Evolutionary conservation across 2,113 vertebrate species (phyloP).

Genomic region (Neoarius graeffei): DNA sequence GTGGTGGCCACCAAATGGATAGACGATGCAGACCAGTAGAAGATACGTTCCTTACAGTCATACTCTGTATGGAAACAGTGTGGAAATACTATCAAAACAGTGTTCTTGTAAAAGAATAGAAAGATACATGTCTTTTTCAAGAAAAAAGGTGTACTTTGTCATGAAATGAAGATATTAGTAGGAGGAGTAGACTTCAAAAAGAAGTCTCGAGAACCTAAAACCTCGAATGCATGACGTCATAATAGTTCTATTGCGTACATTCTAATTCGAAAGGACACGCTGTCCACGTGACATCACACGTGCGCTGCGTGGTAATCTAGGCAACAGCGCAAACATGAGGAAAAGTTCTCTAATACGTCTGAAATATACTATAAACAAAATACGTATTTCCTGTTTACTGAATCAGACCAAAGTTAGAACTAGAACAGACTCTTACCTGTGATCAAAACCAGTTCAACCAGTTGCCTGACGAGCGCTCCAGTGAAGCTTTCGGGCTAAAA

Average conservation of each 20-base stretch:
- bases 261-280: not conserved
- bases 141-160: too few relatives aligned
- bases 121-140: not conserved
- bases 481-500: slow-evolving; percentile 3
- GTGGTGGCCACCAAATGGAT: not conserved
- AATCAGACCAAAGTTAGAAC: not conserved
- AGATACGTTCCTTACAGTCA: not conserved
- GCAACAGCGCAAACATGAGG: not conserved
- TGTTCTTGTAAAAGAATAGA: not conserved
- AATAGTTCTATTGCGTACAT: too few relatives aligned
- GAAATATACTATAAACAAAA: not conserved
- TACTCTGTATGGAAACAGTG: not conserved
- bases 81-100: not conserved
- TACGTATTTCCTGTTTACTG: not conserved
- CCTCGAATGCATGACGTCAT: too few relatives aligned
- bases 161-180: too few relatives aligned
- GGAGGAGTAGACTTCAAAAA: too few relatives aligned
- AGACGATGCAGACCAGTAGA: not conserved
- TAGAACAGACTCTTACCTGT: slow-evolving; percentile 23
- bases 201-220: too few relatives aligned
- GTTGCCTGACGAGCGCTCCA: slow-evolving; percentile 55
- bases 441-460: slow-evolving; percentile 19
- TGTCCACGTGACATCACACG: not conserved
- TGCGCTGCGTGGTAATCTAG: not conserved
- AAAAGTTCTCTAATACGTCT: too few relatives aligned